phyloP scores from a whole-genome alignment of 2,888 invertebrate species.

The Iselma pallidipennis region DNA sequence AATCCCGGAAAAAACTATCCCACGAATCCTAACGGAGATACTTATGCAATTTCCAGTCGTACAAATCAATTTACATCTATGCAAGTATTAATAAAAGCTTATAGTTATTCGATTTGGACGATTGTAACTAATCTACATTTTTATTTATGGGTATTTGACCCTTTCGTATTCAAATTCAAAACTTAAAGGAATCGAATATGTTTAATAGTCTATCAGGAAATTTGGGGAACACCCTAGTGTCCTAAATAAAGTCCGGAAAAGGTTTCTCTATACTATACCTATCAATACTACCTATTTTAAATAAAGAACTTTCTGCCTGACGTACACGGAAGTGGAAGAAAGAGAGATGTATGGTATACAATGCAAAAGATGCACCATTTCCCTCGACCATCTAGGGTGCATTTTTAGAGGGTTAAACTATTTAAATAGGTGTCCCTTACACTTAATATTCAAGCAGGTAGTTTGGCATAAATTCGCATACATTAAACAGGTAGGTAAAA shows the following conservation, averaged over 20 bases:
- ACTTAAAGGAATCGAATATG: constrained; percentile 54
- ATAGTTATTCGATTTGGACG: constrained; percentile 33
- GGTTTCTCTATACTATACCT: not conserved
- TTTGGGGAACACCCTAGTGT: constrained; percentile 40
- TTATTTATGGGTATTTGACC: constrained; percentile 52
- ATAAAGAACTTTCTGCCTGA: no score
- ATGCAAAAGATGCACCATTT: no score
- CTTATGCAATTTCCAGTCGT: constrained; percentile 45
- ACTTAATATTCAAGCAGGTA: constrained; percentile 59
- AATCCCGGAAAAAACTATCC: constrained; percentile 52
- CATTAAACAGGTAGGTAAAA: constrained; percentile 57
- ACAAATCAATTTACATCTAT: constrained; percentile 31
- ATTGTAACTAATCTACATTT: constrained; percentile 54
- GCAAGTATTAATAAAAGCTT: not conserved
- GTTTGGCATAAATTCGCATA: constrained; percentile 57
- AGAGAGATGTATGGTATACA: not conserved
- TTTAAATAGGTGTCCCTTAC: constrained; percentile 57
- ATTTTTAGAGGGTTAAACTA: constrained; percentile 43
- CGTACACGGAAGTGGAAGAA: no score
- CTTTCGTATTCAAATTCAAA: constrained; percentile 54
- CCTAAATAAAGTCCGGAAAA: constrained; percentile 28
- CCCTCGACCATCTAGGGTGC: constrained; percentile 27
- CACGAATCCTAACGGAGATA: constrained; percentile 51
- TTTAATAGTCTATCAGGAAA: constrained; percentile 55
- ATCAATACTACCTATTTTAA: no score